Evolutionary conservation across 2,797 vertebrate genomes (phyloP).

Genomic region (Crenuchus spilurus): DNA sequence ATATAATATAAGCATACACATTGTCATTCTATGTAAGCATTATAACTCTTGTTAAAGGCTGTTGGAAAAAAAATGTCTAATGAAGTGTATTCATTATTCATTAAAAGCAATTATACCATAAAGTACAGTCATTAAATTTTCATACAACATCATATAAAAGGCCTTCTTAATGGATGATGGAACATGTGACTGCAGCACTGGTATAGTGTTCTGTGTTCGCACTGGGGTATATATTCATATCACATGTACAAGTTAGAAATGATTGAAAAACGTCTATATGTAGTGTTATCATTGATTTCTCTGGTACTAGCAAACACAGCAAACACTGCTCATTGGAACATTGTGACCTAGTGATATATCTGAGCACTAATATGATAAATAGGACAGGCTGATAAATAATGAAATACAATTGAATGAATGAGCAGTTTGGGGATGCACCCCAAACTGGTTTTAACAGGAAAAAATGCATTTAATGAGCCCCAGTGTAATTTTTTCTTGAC

Average conservation of each 20-base stretch:
- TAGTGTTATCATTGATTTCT: no score
- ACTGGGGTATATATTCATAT: neutral
- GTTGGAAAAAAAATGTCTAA: neutral
- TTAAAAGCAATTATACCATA: neutral
- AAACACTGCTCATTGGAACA: neutral
- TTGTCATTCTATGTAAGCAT: no score
- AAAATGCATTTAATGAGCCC: neutral
- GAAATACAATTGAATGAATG: neutral
- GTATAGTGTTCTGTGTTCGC: neutral
- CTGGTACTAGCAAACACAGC: neutral
- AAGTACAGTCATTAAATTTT: neutral
- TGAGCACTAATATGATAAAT: neutral
- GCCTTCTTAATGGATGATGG: neutral
- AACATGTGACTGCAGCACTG: neutral
- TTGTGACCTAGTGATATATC: neutral
- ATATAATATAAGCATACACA: neutral
- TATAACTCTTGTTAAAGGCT: neutral
- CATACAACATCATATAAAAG: constrained; percentile 1
- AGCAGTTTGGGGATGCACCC: neutral
- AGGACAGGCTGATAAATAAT: constrained; percentile 30
- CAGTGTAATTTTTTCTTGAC: neutral
- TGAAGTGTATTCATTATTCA: neutral
- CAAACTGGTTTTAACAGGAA: neutral
- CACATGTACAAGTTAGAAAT: neutral
- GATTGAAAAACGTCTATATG: neutral